Evolutionary conservation across 2,113 vertebrate genomes (phyloP).

Genomic region (Ceyx cyanopectus): DNA sequence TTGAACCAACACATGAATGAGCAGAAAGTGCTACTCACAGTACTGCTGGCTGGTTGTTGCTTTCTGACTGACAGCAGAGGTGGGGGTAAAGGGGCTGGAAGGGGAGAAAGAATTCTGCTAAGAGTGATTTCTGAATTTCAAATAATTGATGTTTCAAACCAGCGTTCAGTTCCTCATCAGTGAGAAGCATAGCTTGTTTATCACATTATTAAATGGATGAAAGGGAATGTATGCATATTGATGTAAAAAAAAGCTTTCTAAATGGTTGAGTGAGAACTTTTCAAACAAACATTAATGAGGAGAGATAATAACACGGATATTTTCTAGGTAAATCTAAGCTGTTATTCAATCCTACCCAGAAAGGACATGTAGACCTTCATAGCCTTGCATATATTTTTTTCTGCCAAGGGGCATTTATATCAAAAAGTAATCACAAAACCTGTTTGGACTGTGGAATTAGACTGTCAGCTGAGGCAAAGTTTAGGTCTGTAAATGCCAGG

Average conservation of each 20-base stretch:
- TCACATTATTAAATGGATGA: slow-evolving; percentile 69
- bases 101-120: background rate
- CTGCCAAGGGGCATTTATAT: background rate
- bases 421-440: background rate
- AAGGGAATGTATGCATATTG: slow-evolving; percentile 74
- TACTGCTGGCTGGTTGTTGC: background rate
- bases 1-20: background rate
- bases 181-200: slow-evolving; percentile 68
- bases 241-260: slow-evolving; percentile 56
- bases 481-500: background rate
- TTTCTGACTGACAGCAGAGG: slow-evolving; percentile 61
- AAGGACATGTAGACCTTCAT: background rate
- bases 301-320: background rate
- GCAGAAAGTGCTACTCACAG: background rate
- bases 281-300: slow-evolving; percentile 22
- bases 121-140: slow-evolving; percentile 72
- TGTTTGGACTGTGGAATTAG: background rate
- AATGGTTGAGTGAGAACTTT: slow-evolving; percentile 11
- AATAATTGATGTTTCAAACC: slow-evolving; percentile 61
- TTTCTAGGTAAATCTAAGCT: background rate
- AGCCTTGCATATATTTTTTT: background rate
- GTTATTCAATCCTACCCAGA: background rate
- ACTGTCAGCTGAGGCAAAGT: background rate
- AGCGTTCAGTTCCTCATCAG: slow-evolving; percentile 66
- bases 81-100: background rate